A percentile compares a stretch with the other conserved stretches of the same genome.
Conservation (phyloP, 2,888 invertebrate genomes). For the Lasioglossum figueresi region DNA sequence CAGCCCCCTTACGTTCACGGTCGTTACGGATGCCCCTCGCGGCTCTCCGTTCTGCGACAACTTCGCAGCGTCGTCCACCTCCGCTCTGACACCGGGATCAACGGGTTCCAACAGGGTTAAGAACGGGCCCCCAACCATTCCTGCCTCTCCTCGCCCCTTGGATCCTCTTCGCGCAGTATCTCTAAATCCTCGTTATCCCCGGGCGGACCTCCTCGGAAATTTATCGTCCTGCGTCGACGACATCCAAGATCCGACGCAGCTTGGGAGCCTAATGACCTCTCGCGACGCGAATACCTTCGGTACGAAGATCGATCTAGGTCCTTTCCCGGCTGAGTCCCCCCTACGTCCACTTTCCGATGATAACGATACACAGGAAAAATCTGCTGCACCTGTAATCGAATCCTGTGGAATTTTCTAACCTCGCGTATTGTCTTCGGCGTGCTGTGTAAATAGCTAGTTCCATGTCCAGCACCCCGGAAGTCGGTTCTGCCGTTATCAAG, state of each 20-base stretch:
- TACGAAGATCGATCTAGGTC: slow-evolving; percentile 60
- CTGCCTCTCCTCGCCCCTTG: slow-evolving; percentile 3
- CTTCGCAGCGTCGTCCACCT: slow-evolving; percentile 57
- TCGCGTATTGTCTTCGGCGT: slow-evolving; percentile 39
- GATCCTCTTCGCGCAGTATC: slow-evolving; percentile 50
- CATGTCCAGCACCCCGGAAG: slow-evolving; percentile 56
- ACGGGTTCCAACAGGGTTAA: slow-evolving; percentile 65
- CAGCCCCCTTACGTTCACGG: slow-evolving; percentile 76
- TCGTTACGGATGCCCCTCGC: slow-evolving; percentile 70
- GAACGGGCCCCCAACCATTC: slow-evolving; percentile 44
- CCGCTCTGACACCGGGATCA: slow-evolving; percentile 67
- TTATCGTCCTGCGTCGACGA: slow-evolving; percentile 70
- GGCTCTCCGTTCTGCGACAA: slow-evolving; percentile 65
- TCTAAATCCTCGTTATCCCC: slow-evolving; percentile 74
- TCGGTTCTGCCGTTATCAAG: slow-evolving; percentile 60
- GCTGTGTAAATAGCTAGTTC: slow-evolving; percentile 43
- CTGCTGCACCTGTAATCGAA: slow-evolving; percentile 34
- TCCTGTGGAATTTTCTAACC: background rate
- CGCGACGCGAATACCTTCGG: slow-evolving; percentile 51
- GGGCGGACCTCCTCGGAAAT: slow-evolving; percentile 68
- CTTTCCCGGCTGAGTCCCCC: slow-evolving; percentile 15
- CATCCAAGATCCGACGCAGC: slow-evolving; percentile 65
- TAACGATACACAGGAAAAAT: slow-evolving; percentile 4
- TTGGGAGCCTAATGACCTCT: slow-evolving; percentile 73
- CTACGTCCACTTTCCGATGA: background rate